Percentiles rank a stretch among this genome's conserved stretches.
Evolutionary conservation across 2,113 vertebrate genomes (phyloP).

Genomic region (Sphaerodactylus townsendi): DNA sequence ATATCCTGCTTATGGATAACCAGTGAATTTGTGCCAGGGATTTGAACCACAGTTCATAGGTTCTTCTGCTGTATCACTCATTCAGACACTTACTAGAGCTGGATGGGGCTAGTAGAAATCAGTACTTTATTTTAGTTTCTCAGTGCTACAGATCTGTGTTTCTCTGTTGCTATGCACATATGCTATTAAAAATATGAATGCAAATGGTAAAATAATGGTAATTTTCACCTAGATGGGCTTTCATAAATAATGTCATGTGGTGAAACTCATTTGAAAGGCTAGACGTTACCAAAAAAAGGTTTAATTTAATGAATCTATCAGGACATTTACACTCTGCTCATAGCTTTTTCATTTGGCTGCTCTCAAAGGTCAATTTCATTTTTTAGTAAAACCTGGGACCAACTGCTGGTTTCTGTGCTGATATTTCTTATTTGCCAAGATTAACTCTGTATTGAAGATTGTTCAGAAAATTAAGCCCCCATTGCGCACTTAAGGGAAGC

Average conservation of each 20-base stretch:
- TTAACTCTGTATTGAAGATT: not conserved
- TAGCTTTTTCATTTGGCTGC: not conserved
- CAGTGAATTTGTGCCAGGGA: too few species aligned
- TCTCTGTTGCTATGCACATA: constrained; percentile 28
- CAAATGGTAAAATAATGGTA: not conserved
- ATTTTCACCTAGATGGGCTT: constrained; percentile 2
- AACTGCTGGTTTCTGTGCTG: not conserved
- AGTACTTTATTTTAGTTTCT: not conserved
- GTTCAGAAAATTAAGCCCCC: not conserved
- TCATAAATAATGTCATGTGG: not conserved
- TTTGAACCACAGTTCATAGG: too few species aligned
- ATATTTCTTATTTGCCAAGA: not conserved
- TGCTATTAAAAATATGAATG: constrained; percentile 31
- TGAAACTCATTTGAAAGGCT: constrained; percentile 10
- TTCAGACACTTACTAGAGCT: not conserved
- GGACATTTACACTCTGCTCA: not conserved
- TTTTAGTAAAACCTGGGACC: not conserved
- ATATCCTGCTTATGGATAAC: too few species aligned
- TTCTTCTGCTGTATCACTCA: not conserved
- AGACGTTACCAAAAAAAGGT: constrained; percentile 1
- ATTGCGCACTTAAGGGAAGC: not conserved
- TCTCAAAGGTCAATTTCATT: not conserved
- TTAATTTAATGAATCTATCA: not conserved
- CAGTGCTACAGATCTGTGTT: constrained; percentile 31
- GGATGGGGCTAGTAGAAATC: not conserved